phyloP scores from a whole-genome alignment of 2,113 vertebrate species.

The Tenrec ecaudatus region DNA sequence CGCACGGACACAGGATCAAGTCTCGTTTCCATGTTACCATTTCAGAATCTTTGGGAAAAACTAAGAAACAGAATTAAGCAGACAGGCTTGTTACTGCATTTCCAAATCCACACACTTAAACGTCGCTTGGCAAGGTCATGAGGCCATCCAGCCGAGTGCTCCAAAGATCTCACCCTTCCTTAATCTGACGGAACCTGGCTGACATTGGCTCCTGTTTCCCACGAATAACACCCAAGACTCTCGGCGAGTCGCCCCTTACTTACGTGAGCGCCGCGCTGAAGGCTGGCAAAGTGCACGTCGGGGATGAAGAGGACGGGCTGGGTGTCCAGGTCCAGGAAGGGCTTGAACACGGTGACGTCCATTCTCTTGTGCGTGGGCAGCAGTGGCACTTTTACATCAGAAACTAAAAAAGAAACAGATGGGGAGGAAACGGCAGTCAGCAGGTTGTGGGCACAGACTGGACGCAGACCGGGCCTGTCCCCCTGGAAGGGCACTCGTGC shows the following conservation, averaged over 20 bases:
- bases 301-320: conserved; percentile 99
- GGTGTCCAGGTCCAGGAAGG: conserved; percentile 93
- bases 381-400: conserved; percentile 93
- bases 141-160: rapidly evolving
- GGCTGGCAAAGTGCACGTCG: conserved; percentile 94
- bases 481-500: too few species aligned
- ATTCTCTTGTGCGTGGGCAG: conserved; percentile 94
- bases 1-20: background rate
- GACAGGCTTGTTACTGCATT: rapidly evolving
- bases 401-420: conserved; percentile 83
- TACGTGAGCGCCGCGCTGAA: conserved; percentile 94
- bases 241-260: conserved; percentile 72
- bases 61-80: rapidly evolving
- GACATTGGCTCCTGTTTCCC: rapidly evolving
- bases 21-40: background rate
- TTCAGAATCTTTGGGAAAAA: background rate
- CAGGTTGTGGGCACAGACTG: background rate
- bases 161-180: background rate
- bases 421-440: background rate
- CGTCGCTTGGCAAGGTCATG: rapidly evolving
- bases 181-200: background rate
- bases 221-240: background rate
- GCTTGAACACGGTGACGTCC: conserved; percentile 96
- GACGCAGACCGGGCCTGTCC: background rate
- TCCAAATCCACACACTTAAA: rapidly evolving